phyloP scores from a whole-genome alignment of 2,113 vertebrate genomes.

The Cinclus mexicanus region DNA sequence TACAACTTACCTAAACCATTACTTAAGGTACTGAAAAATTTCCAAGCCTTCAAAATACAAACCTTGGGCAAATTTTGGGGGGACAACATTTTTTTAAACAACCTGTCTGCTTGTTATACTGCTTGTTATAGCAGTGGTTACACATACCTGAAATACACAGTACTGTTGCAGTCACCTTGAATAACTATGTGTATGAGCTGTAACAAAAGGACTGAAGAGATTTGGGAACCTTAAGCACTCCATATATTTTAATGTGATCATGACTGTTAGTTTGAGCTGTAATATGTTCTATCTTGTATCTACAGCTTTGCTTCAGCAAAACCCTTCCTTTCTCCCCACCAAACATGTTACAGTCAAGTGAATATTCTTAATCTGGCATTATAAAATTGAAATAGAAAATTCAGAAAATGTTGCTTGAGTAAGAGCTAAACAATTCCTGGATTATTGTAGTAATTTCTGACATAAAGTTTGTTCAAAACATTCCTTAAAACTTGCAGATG shows the following conservation, averaged over 20 bases:
- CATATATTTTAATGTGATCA: neutral
- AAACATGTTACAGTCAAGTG: neutral
- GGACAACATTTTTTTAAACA: neutral
- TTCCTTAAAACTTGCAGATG: neutral
- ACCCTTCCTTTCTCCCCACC: neutral
- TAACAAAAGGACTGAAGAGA: neutral
- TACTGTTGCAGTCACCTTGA: neutral
- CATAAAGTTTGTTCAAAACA: neutral
- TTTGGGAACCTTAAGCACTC: neutral
- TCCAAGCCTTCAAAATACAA: neutral
- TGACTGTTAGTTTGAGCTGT: neutral
- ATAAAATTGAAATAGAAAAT: neutral
- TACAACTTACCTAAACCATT: neutral
- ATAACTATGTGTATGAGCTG: neutral
- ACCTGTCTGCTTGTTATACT: neutral
- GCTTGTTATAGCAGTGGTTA: neutral
- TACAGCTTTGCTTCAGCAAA: neutral
- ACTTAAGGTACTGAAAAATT: neutral
- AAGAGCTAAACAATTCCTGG: neutral
- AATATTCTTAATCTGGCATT: neutral
- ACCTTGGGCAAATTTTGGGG: neutral
- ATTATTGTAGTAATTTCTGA: neutral
- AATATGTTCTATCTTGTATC: neutral
- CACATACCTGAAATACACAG: neutral
- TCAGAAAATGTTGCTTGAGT: neutral